A percentile compares a stretch with the other conserved stretches of the same genome.
Evolutionary conservation across 64 coral and sea anemone genomes (phyloP).

Genomic region (Pocillopora damicornis): DNA sequence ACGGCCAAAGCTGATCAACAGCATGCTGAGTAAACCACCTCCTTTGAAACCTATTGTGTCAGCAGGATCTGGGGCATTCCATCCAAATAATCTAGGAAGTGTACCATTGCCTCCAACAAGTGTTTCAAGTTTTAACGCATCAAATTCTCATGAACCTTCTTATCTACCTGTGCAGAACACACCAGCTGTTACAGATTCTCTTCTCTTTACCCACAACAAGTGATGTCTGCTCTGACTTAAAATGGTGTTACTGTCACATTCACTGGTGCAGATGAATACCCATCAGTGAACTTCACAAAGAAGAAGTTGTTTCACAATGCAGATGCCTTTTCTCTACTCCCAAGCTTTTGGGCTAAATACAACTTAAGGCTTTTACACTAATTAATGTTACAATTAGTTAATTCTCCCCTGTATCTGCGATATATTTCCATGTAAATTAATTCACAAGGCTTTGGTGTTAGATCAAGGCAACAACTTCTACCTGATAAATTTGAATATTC

Average conservation of each 20-base stretch:
- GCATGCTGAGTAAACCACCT: slow-evolving; percentile 60
- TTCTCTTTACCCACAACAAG: slow-evolving; percentile 23
- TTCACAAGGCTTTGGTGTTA: too few relatives aligned
- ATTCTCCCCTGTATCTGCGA: too few relatives aligned
- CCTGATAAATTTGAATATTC: too few relatives aligned
- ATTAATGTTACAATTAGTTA: too few relatives aligned
- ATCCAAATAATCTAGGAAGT: slow-evolving; percentile 12
- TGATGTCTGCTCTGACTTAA: neutral
- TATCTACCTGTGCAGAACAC: slow-evolving; percentile 15
- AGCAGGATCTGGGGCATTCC: slow-evolving; percentile 28
- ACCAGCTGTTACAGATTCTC: neutral
- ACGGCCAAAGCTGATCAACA: slow-evolving; percentile 61
- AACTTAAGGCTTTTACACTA: too few relatives aligned
- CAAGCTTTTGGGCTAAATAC: too few relatives aligned
- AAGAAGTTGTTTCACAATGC: neutral
- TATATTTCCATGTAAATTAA: too few relatives aligned
- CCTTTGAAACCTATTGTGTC: slow-evolving; percentile 73
- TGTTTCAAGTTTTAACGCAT: neutral
- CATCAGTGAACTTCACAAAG: neutral
- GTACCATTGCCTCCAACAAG: neutral
- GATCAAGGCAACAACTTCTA: too few relatives aligned
- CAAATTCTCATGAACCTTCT: slow-evolving; percentile 28
- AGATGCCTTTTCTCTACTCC: too few relatives aligned
- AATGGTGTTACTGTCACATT: neutral
- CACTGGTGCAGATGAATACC: neutral